phyloP scores from a whole-genome alignment of 2,888 invertebrate genomes.

The Melolontha melolontha region DNA sequence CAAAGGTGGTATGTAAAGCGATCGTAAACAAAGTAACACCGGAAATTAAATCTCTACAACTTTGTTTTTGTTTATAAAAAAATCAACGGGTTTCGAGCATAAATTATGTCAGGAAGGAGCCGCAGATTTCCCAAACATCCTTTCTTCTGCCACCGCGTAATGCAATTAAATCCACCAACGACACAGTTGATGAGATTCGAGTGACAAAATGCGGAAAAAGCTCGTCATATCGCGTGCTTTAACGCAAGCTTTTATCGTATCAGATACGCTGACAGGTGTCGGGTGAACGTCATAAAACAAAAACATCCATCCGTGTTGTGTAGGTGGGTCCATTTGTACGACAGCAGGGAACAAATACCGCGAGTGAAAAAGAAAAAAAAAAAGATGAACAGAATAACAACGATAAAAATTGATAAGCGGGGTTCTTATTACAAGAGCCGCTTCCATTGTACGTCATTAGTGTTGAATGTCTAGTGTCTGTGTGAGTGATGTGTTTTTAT shows the following conservation, averaged over 20 bases:
- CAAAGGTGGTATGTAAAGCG: too few species aligned
- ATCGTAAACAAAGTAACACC: too few species aligned
- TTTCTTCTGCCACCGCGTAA: not conserved
- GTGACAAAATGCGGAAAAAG: conserved; percentile 28
- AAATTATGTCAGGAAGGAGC: not conserved
- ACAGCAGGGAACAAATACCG: not conserved
- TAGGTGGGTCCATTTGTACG: conserved; percentile 17
- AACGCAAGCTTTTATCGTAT: conserved; percentile 27
- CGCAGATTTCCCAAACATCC: not conserved
- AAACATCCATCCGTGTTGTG: conserved; percentile 22
- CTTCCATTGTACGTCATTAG: conserved; percentile 7
- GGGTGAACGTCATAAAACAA: conserved; percentile 31
- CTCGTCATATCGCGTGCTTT: conserved; percentile 11
- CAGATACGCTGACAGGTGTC: conserved; percentile 28
- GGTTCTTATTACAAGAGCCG: not conserved
- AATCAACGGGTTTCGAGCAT: not conserved
- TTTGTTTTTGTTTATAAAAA: too few species aligned
- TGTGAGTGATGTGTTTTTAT: not conserved
- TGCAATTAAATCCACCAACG: conserved; percentile 26
- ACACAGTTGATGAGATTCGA: conserved; percentile 24
- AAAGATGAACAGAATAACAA: conserved; percentile 1
- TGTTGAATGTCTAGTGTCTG: conserved; percentile 8
- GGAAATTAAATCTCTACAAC: too few species aligned
- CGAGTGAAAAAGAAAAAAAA: conserved; percentile 5
- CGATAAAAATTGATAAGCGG: conserved; percentile 15